phyloP scores from a whole-genome alignment of 1,140 invertebrate genomes.

The Drosophila quadrilineata region DNA sequence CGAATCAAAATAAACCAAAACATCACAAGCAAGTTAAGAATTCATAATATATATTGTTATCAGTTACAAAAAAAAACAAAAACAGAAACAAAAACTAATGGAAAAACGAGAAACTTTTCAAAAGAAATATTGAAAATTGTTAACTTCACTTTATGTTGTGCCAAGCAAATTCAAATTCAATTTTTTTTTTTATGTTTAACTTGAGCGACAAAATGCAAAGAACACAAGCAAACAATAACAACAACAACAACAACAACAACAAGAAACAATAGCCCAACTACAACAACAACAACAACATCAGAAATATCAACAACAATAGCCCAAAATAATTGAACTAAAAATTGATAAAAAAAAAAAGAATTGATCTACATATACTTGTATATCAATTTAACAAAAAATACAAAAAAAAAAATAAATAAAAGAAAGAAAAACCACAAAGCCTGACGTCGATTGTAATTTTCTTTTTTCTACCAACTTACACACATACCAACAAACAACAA shows the following conservation, averaged over 20 bases:
- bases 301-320: constrained; percentile 63
- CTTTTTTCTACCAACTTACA: constrained; percentile 78
- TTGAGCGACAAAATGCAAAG: constrained; percentile 69
- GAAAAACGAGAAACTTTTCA: constrained; percentile 30
- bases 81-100: too few relatives aligned
- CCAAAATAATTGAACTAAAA: constrained; percentile 68
- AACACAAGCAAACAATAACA: constrained; percentile 62
- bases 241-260: constrained; percentile 25
- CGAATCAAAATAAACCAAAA: constrained; percentile 29
- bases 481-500: too few relatives aligned
- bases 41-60: constrained; percentile 26
- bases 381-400: constrained; percentile 22
- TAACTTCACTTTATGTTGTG: too few relatives aligned
- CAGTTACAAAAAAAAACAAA: too few relatives aligned
- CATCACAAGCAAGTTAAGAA: constrained; percentile 32
- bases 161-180: constrained; percentile 25
- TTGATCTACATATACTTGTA: constrained; percentile 20
- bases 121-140: constrained; percentile 16
- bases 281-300: constrained; percentile 37
- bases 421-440: constrained; percentile 52
- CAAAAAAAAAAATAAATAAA: constrained; percentile 30
- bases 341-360: constrained; percentile 43
- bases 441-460: constrained; percentile 81
- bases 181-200: constrained; percentile 45
- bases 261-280: constrained; percentile 74